Conservation (phyloP, 2,797 vertebrate genomes). For the Antrozous pallidus region DNA sequence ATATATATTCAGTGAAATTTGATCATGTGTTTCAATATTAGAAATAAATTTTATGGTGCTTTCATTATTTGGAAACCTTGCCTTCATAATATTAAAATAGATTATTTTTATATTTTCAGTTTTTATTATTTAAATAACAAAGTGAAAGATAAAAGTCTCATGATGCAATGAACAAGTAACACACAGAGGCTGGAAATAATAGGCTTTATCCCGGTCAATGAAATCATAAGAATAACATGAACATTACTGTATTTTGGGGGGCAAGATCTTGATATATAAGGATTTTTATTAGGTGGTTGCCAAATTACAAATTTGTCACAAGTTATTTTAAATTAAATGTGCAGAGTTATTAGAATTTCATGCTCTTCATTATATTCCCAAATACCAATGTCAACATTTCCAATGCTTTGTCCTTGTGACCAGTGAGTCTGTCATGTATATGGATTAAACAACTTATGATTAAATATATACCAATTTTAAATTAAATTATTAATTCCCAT, state of each 20-base stretch:
- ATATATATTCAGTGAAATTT: background rate
- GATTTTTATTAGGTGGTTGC: conserved; percentile 13
- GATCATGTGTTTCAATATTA: background rate
- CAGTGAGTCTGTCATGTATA: background rate
- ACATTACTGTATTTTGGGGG: background rate
- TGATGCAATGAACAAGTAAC: background rate
- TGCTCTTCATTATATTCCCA: background rate
- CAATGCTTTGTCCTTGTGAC: background rate
- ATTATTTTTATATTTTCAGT: background rate
- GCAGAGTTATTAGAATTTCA: conserved; percentile 1
- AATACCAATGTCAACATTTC: background rate
- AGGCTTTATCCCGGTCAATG: background rate
- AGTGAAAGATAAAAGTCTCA: background rate
- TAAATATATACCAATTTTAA: background rate
- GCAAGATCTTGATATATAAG: conserved; percentile 19
- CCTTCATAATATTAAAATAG: background rate
- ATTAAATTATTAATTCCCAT: background rate
- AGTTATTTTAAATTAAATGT: conserved; percentile 34
- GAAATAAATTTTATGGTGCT: conserved; percentile 12
- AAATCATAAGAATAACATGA: conserved; percentile 15
- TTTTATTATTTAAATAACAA: conserved; percentile 12
- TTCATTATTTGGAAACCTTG: background rate
- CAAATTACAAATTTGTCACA: background rate
- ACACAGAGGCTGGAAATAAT: background rate
- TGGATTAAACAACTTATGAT: background rate